Base-by-base conservation (phyloP, 2,113 vertebrate genomes). In the Hylia prasina region DNA sequence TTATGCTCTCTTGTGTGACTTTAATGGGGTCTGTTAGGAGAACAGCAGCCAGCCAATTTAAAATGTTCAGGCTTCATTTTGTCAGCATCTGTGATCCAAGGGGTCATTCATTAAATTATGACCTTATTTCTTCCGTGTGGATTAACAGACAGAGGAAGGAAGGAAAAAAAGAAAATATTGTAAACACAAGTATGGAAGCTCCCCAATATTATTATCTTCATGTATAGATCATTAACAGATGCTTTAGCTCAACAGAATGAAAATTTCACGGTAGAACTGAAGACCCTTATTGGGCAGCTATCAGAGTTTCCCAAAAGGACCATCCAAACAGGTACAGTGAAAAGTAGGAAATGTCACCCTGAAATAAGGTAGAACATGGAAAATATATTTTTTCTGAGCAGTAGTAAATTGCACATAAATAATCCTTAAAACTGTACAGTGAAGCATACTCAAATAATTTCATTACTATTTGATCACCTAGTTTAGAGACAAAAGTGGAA, bases 21-120 rank as follows among this genome's bases (percentile, higher is more conserved):
- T 94, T 96, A 97, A 93, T 78, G 48, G 92, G 51, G 56, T 89
- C 77, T 68, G 68, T 82, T 94, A 94, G 56, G 60, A 82, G 57
- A 96, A 94, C 88, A 90, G 91, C 87, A 95, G 90, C 44, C 56
- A 94, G 83, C 40, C 93, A 96, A 96, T 95, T 94, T 94, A 82
- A 89, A 92, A 82, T 77, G 61, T 89, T 96, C 77, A 94, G 58
- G 86, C 84, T 71, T 95, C 81, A 78, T 96, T 96, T 95, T 96
- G 76, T 81, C n/a, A 15, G 66, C 90, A 96, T 94, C 94, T 94
- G 88, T 93, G 88, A 90, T 95, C 82, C 78, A 95, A 78, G 42
- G 27, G 90, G 66, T 87, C 92, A 93, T 69, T 95, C 95, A 93
- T 91, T 95, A 96, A 90, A 89, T 95, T 57, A 92, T 48, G 78